Conservation (phyloP, 1,140 invertebrate genomes). For the Caenorhabditis remanei region DNA sequence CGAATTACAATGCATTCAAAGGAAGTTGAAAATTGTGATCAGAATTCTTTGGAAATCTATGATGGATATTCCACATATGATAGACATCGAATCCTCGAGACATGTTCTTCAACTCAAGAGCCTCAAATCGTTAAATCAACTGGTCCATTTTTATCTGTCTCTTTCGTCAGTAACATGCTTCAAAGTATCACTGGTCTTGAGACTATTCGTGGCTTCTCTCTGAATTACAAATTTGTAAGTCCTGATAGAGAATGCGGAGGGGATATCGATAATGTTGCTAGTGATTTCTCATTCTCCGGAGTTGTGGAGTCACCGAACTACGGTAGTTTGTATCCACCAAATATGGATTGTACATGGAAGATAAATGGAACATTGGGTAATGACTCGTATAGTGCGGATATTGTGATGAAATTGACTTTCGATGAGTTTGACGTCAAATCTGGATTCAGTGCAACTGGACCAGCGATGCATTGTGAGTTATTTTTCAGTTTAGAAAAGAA, state of each 20-base stretch:
- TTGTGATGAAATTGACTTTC: constrained; percentile 61
- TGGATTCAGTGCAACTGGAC: constrained; percentile 48
- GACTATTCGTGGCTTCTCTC: constrained; percentile 71
- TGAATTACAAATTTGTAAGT: constrained; percentile 78
- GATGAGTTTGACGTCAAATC: constrained; percentile 70
- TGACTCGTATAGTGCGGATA: constrained; percentile 1
- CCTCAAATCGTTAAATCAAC: constrained; percentile 25
- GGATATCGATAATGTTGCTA: constrained; percentile 60
- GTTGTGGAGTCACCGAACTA: constrained; percentile 75
- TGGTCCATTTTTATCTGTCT: constrained; percentile 57
- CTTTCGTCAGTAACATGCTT: constrained; percentile 47
- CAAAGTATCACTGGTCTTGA: constrained; percentile 76
- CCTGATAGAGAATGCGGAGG: constrained; percentile 73
- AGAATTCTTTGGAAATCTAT: constrained; percentile 72
- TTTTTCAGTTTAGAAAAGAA: not conserved
- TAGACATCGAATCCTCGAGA: constrained; percentile 42
- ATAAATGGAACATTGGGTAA: constrained; percentile 73
- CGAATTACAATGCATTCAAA: constrained; percentile 44
- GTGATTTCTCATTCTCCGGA: constrained; percentile 58
- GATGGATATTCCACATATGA: constrained; percentile 58
- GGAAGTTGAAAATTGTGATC: constrained; percentile 14
- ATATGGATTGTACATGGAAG: constrained; percentile 78
- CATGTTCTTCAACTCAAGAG: constrained; percentile 29
- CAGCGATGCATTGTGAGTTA: constrained; percentile 10
- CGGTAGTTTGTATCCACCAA: constrained; percentile 73